Conservation (phyloP, 2,888 invertebrate species). For the Pyrrhosoma nymphula region DNA sequence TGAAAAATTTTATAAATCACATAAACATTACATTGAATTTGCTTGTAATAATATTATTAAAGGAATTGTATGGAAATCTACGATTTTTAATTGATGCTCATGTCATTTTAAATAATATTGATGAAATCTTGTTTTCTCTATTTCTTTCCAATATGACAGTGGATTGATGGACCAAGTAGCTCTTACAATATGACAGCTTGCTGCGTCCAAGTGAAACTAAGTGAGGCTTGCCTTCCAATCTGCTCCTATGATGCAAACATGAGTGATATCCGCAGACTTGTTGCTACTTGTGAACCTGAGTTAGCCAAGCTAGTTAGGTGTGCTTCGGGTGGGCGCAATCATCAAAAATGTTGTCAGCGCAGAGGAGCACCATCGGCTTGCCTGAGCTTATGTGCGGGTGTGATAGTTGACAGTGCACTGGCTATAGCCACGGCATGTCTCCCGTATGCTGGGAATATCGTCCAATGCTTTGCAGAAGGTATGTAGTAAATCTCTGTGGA, state of each 20-base stretch:
- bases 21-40: too few relatives aligned
- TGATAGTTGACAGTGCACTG: conserved; percentile 81
- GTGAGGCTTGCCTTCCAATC: conserved; percentile 86
- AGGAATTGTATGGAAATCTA: too few relatives aligned
- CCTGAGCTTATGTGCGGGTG: conserved; percentile 87
- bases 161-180: conserved; percentile 82
- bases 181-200: conserved; percentile 90
- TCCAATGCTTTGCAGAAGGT: conserved; percentile 93
- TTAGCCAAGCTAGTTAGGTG: conserved; percentile 86
- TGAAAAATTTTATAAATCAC: too few relatives aligned
- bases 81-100: too few relatives aligned
- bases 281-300: conserved; percentile 87
- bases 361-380: conserved; percentile 86
- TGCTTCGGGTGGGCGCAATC: conserved; percentile 85
- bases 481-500: conserved; percentile 42
- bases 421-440: conserved; percentile 86
- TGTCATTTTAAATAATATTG: too few relatives aligned
- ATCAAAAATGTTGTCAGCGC: conserved; percentile 86
- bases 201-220: conserved; percentile 86
- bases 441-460: conserved; percentile 90
- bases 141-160: conserved; percentile 75
- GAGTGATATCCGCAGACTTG: conserved; percentile 87
- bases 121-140: not conserved
- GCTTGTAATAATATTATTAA: too few relatives aligned
- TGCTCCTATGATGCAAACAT: conserved; percentile 91